These are phyloP conservation scores for Leptinotarsa undecemlineata DNA, from an alignment of 1,140 invertebrate species.

Conservation along the genomic window DNA sequence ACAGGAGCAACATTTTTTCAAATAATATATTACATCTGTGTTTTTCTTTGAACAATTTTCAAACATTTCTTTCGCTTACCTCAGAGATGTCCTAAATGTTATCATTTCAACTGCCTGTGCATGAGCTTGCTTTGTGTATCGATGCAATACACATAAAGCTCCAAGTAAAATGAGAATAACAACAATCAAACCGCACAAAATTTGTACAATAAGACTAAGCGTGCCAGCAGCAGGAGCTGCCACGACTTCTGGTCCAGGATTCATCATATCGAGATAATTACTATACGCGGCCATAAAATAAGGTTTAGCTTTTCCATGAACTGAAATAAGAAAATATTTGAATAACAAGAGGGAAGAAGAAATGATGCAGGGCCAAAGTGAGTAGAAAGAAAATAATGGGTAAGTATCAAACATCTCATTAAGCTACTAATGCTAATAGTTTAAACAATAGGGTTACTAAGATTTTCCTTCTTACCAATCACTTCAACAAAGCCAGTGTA, in stretches of 20 bases:
- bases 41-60: too few species aligned
- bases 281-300: slow-evolving; percentile 60
- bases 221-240: slow-evolving; percentile 49
- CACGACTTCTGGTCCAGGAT: slow-evolving; percentile 57
- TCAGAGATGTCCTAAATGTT: slow-evolving; percentile 69
- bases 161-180: slow-evolving; percentile 68
- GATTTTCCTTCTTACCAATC: slow-evolving; percentile 62
- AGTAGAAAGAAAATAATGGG: too few species aligned
- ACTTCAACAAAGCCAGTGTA: slow-evolving; percentile 85
- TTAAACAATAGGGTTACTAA: too few species aligned
- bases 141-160: slow-evolving; percentile 71
- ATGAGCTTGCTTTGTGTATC: slow-evolving; percentile 71
- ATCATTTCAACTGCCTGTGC: slow-evolving; percentile 78
- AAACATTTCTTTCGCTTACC: slow-evolving; percentile 54
- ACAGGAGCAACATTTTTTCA: too few species aligned
- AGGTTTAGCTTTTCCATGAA: slow-evolving; percentile 38
- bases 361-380: too few species aligned
- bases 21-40: too few species aligned
- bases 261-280: slow-evolving; percentile 62
- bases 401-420: too few species aligned
- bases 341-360: neutral
- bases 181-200: slow-evolving; percentile 66
- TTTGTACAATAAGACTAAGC: slow-evolving; percentile 57
- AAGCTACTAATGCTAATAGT: too few species aligned
- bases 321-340: slow-evolving; percentile 35